Base-by-base conservation (phyloP, 2,113 vertebrate genomes). In the Rhinogobius similis region DNA sequence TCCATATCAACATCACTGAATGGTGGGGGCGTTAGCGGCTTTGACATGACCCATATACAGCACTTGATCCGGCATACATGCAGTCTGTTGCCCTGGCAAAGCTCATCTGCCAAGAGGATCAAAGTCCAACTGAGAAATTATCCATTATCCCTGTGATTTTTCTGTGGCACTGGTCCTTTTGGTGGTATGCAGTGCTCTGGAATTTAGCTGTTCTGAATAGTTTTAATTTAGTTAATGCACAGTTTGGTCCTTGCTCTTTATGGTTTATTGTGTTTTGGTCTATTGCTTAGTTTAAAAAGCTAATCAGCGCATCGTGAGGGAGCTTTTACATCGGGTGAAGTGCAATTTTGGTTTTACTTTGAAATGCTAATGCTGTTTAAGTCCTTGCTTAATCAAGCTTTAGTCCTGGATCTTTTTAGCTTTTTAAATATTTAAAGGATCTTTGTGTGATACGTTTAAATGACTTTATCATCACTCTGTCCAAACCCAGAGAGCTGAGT, bases 61-160 rank as follows among this genome's bases (percentile, higher is more conserved):
- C 46, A 72, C 21, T 69, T 74, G 55, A 80, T 73, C 41, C 72
- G 64, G 29, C 36, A 21, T 29, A 52, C 59, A 66, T n/a, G 29
- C 68, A 1, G 75, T 70, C 66, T 62, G 44, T 59, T 65, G 52
- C 52, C 14, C 53, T 39, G 36, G 26, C 64, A 67, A 36, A 53
- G 65, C 74, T 70, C 56, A 75, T 46, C 62, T 48, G 75, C 76
- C n/a, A 65, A 70, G 67, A 78, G 73, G 80, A 90, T 88, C 76
- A 85, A 82, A 84, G 75, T 78, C 75, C 62, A 53, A 77, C 83
- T 56, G 29, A 38, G 87, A 87, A 91, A 91, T 84, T 77, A 36
- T 68, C 75, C 58, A 53, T 86, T 82, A 90, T 92, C 85, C 21
- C 23, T 6, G 10, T 13, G 16, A 18, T 46, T 52, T n/a, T 10